Conservation (phyloP, 2,888 invertebrate genomes). For the Autographa pulchrina region DNA sequence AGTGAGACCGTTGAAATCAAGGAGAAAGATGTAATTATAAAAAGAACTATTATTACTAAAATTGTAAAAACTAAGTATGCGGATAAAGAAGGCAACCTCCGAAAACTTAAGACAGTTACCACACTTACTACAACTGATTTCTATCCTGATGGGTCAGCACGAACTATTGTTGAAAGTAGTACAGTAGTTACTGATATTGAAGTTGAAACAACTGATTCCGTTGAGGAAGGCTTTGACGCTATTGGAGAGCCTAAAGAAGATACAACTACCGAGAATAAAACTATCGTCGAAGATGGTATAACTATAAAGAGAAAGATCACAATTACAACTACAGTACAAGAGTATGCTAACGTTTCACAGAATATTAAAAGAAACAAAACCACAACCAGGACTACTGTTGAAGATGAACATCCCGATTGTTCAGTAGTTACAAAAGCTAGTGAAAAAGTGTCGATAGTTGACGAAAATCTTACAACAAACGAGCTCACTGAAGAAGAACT, state of each 20-base stretch:
- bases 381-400: slow-evolving; percentile 74
- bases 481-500: slow-evolving; percentile 29
- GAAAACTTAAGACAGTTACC: slow-evolving; percentile 76
- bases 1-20: slow-evolving; percentile 63
- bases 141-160: slow-evolving; percentile 76
- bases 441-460: slow-evolving; percentile 77
- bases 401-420: slow-evolving; percentile 83
- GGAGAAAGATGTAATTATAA: slow-evolving; percentile 69
- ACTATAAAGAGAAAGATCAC: slow-evolving; percentile 74
- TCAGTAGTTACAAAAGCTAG: slow-evolving; percentile 77
- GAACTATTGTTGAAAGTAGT: slow-evolving; percentile 68
- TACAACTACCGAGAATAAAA: slow-evolving; percentile 65
- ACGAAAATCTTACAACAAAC: slow-evolving; percentile 64
- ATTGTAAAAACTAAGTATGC: slow-evolving; percentile 73
- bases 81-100: slow-evolving; percentile 64
- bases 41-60: slow-evolving; percentile 72
- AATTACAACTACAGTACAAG: slow-evolving; percentile 71
- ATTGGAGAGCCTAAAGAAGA: slow-evolving; percentile 70
- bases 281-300: slow-evolving; percentile 69
- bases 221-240: slow-evolving; percentile 68
- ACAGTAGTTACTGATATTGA: slow-evolving; percentile 70
- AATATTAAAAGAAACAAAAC: slow-evolving; percentile 75
- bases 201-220: slow-evolving; percentile 57
- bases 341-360: slow-evolving; percentile 64
- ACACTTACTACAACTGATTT: slow-evolving; percentile 77